Percentiles rank a stretch among this genome's conserved stretches.
These are phyloP conservation scores for Philopotamus ludificatus DNA, from an alignment of 1,140 invertebrate species.

Conservation along the genomic window DNA sequence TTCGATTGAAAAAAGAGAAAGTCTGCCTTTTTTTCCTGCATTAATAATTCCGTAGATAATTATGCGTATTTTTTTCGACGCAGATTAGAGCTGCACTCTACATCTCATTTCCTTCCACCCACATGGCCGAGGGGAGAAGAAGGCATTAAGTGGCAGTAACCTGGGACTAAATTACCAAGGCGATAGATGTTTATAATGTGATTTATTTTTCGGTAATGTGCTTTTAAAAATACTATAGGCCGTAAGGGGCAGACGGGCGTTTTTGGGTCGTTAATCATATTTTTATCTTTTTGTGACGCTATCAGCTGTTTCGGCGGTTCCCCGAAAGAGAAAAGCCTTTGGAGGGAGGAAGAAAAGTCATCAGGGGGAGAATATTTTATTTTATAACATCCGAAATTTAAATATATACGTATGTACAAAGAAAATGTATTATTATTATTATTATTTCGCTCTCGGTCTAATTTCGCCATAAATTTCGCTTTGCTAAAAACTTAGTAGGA, in stretches of 20 bases:
- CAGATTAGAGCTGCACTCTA: not conserved
- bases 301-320: slow-evolving; percentile 46
- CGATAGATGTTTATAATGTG: slow-evolving; percentile 40
- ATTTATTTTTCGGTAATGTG: slow-evolving; percentile 41
- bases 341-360: slow-evolving; percentile 24
- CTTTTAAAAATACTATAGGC: slow-evolving; percentile 31
- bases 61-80: not conserved
- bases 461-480: not conserved
- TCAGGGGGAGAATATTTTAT: slow-evolving; percentile 20
- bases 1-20: too few species aligned
- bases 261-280: slow-evolving; percentile 50
- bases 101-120: not conserved
- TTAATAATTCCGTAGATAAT: too few species aligned
- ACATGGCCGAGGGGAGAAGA: not conserved
- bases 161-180: slow-evolving; percentile 37
- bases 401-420: too few species aligned
- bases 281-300: slow-evolving; percentile 60
- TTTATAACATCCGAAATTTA: too few species aligned
- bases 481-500: not conserved
- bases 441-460: not conserved
- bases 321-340: slow-evolving; percentile 9
- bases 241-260: slow-evolving; percentile 15
- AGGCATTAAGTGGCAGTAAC: slow-evolving; percentile 20
- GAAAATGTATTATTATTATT: not conserved
- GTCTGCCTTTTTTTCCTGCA: too few species aligned